A percentile compares a stretch with the other conserved stretches of the same genome.
Conservation (phyloP, 2,888 invertebrate genomes). For the Drosophila subquinaria region DNA sequence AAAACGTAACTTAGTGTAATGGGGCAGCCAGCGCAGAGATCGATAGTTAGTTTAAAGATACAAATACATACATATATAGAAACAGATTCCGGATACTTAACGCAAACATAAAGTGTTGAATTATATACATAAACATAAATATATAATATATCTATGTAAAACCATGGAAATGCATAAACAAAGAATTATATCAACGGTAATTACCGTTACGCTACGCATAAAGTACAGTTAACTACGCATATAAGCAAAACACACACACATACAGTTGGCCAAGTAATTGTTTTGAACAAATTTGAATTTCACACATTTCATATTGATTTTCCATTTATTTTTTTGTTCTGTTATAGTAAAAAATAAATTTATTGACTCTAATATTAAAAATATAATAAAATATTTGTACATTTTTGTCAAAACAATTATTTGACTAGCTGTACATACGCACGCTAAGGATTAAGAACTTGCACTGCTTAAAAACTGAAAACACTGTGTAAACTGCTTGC, state of each 20-base stretch:
- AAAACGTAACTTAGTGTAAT: constrained; percentile 72
- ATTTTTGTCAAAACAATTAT: background rate
- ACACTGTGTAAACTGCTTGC: background rate
- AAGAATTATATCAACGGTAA: constrained; percentile 39
- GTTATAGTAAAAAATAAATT: background rate
- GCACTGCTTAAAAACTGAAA: constrained; percentile 36
- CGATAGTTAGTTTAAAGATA: constrained; percentile 41
- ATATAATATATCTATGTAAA: constrained; percentile 13
- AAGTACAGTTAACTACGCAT: constrained; percentile 54
- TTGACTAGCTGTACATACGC: constrained; percentile 12
- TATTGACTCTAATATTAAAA: background rate
- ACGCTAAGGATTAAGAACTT: constrained; percentile 27
- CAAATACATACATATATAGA: constrained; percentile 16
- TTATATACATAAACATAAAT: constrained; percentile 29
- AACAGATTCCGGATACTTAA: constrained; percentile 65
- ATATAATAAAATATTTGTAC: background rate
- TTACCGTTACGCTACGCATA: constrained; percentile 53
- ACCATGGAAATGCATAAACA: constrained; percentile 33
- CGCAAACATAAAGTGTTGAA: constrained; percentile 69
- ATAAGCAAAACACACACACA: constrained; percentile 16
- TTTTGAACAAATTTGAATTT: background rate
- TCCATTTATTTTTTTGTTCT: background rate
- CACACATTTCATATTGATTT: background rate
- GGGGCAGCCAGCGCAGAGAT: constrained; percentile 49
- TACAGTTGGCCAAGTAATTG: background rate